Conservation (phyloP, 2,888 invertebrate genomes). For the Alloplasta piceator region DNA sequence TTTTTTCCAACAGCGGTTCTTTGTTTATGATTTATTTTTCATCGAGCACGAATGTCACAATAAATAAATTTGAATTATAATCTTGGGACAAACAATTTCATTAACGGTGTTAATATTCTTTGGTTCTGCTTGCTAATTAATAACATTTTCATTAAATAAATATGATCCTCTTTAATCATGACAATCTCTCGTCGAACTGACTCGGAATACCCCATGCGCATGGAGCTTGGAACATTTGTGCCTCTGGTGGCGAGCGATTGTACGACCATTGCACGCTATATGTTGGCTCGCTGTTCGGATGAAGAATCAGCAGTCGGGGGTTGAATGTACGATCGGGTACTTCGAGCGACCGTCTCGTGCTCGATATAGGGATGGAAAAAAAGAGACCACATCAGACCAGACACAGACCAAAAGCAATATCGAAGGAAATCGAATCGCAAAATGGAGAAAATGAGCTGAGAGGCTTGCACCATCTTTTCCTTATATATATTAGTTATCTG, state of each 20-base stretch:
- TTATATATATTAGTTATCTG: constrained; percentile 31
- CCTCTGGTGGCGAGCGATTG: constrained; percentile 13
- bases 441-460: constrained; percentile 80
- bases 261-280: constrained; percentile 9
- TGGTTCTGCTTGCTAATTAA: no score
- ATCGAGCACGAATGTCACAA: no score
- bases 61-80: no score
- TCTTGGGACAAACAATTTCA: no score
- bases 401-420: constrained; percentile 74
- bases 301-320: not conserved
- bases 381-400: constrained; percentile 34
- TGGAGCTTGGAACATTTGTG: constrained; percentile 5
- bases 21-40: no score
- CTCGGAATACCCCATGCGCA: not conserved
- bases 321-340: constrained; percentile 26
- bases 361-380: constrained; percentile 7
- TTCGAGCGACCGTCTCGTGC: constrained; percentile 15
- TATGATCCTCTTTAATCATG: no score
- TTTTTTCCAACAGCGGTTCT: no score
- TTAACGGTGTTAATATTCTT: no score
- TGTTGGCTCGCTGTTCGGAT: not conserved
- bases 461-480: constrained; percentile 61
- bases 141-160: no score
- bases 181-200: no score
- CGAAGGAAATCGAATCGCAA: constrained; percentile 81